Percentiles rank a stretch among this genome's conserved stretches.
These are phyloP conservation scores for Solenopsis invicta DNA, from an alignment of 1,140 invertebrate species.

Conservation along the genomic window DNA sequence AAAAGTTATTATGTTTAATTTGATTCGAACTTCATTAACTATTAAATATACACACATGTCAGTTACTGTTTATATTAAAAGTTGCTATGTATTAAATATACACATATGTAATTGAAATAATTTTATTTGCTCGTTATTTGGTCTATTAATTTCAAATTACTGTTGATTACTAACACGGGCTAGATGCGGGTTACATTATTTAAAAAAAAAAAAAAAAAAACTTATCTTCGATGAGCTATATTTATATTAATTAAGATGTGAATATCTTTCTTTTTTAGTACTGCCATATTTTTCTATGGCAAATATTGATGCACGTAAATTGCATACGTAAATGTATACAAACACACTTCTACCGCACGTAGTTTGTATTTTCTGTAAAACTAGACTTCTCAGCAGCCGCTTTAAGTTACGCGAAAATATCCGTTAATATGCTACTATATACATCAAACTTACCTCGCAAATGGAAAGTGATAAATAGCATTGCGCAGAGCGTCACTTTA, in stretches of 20 bases:
- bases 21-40: too few species aligned
- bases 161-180: too few species aligned
- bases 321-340: not conserved
- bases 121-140: too few species aligned
- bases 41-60: too few species aligned
- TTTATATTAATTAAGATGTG: not conserved
- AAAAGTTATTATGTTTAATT: too few species aligned
- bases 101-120: too few species aligned
- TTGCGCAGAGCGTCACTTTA: not conserved
- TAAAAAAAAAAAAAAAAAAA: too few species aligned
- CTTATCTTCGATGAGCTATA: not conserved
- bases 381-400: not conserved
- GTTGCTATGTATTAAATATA: too few species aligned
- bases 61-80: too few species aligned
- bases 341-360: too few species aligned
- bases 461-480: not conserved
- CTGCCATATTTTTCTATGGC: not conserved
- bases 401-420: not conserved
- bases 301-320: not conserved
- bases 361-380: constrained; percentile 2
- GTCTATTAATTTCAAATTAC: too few species aligned
- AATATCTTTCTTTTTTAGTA: not conserved
- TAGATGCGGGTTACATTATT: too few species aligned
- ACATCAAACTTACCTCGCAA: not conserved
- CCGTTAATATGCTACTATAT: not conserved